Evolutionary conservation across 2,797 vertebrate species (phyloP).

Genomic region (Danio jaintianensis): DNA sequence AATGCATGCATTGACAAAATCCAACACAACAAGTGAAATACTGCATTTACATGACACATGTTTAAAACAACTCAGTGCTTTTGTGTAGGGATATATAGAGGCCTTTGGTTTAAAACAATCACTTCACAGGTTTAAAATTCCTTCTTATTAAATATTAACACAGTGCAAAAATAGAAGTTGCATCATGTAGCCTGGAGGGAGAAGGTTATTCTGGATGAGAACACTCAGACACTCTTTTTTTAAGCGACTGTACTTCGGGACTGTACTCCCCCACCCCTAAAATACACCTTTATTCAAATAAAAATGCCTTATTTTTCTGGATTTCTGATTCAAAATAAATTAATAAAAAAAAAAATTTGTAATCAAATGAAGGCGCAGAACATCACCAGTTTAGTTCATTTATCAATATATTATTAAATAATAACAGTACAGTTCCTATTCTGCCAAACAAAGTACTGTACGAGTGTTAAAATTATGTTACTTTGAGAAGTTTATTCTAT

Average conservation of each 20-base stretch:
- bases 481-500: too few species aligned
- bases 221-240: neutral
- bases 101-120: constrained; percentile 18
- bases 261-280: too few species aligned
- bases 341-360: neutral
- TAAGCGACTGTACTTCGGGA: neutral
- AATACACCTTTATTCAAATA: too few species aligned
- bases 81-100: neutral
- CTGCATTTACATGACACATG: neutral
- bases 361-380: neutral
- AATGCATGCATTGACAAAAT: neutral
- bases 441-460: neutral
- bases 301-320: neutral
- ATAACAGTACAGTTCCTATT: too few species aligned
- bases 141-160: constrained; percentile 62
- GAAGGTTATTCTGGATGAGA: constrained; percentile 17
- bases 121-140: constrained; percentile 51
- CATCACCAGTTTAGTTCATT: neutral
- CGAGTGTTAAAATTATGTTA: too few species aligned
- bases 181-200: constrained; percentile 21
- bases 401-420: neutral
- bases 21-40: neutral
- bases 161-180: constrained; percentile 49
- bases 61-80: neutral
- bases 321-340: too few species aligned